Conservation (phyloP, 2,113 vertebrate species). For the Lophura nycthemera region DNA sequence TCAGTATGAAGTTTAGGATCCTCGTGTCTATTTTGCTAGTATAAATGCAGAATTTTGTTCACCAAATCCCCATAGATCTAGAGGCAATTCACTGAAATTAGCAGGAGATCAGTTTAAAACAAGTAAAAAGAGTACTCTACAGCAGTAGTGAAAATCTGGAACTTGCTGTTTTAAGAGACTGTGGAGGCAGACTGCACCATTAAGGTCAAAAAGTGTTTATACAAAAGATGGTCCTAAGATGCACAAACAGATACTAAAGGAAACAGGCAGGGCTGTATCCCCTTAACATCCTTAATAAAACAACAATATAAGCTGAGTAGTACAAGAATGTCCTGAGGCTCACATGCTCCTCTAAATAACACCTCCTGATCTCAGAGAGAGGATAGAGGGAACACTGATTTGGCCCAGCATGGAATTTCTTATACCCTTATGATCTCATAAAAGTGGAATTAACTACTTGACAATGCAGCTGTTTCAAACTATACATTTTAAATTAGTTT, state of each 20-base stretch:
- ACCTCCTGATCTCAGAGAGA: not conserved
- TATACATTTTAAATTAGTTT: not conserved
- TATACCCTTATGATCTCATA: not conserved
- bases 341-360: not conserved
- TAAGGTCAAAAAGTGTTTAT: not conserved
- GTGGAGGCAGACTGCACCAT: not conserved
- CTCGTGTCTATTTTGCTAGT: not conserved
- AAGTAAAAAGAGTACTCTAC: not conserved
- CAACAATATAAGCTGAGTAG: not conserved
- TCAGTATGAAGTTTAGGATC: not conserved
- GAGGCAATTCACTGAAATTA: not conserved
- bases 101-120: not conserved
- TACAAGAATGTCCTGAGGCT: not conserved
- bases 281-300: not conserved
- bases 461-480: not conserved
- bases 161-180: not conserved
- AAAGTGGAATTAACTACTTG: not conserved
- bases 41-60: not conserved
- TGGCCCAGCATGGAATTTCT: not conserved
- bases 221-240: not conserved
- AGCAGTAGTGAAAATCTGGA: not conserved
- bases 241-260: not conserved
- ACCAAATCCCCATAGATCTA: not conserved
- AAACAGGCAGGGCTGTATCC: not conserved
- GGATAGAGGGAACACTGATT: not conserved